These are phyloP conservation scores for Pterocles gutturalis DNA, from an alignment of 2,113 vertebrate species.

Conservation along the genomic window DNA sequence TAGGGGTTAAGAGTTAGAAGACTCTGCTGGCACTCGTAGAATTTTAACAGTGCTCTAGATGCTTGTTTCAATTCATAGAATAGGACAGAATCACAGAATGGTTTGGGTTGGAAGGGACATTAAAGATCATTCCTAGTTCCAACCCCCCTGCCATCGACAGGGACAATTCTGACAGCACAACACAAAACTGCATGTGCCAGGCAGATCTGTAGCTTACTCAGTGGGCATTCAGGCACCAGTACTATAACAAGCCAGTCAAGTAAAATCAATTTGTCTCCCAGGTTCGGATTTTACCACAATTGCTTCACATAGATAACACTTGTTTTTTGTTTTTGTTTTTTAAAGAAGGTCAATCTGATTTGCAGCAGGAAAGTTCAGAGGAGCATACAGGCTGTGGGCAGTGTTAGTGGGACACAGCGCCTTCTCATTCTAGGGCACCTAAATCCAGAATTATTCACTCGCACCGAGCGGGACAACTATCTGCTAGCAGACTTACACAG, in stretches of 20 bases:
- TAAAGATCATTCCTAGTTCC: too few species aligned
- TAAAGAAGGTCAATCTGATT: background rate
- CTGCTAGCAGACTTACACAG: background rate
- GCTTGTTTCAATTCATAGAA: background rate
- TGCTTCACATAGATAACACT: background rate
- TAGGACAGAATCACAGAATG: too few species aligned
- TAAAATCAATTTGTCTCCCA: background rate
- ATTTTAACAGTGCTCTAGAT: background rate
- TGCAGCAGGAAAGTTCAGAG: background rate
- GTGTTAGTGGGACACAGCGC: background rate
- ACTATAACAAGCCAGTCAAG: background rate
- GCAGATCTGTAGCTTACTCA: background rate
- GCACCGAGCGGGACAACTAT: background rate
- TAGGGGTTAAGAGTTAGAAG: background rate
- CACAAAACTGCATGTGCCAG: background rate
- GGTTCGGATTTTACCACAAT: background rate
- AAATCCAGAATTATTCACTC: background rate
- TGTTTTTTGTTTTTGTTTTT: background rate
- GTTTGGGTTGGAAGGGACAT: too few species aligned
- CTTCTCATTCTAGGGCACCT: background rate
- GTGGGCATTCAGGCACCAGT: background rate
- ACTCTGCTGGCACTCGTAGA: background rate
- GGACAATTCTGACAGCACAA: background rate
- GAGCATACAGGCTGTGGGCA: accelerated
- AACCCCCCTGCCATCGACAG: too few species aligned